Conservation (phyloP, 2,113 vertebrate species). For the Nestor notabilis region DNA sequence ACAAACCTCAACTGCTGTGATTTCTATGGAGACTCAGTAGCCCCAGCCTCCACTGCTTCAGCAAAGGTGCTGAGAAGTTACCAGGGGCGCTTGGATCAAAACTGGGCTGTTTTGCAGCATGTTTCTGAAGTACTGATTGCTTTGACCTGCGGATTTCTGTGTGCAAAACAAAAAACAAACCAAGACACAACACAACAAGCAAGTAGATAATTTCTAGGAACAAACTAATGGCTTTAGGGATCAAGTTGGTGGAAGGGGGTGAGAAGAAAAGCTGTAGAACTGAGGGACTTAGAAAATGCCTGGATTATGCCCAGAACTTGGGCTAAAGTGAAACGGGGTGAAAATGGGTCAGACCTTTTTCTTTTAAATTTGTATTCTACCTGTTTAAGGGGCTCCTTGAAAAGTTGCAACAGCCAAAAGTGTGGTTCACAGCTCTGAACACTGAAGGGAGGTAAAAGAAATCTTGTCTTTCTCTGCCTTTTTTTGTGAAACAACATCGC, state of each 20-base stretch:
- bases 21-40: background rate
- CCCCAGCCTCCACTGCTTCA: background rate
- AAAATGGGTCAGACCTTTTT: constrained; percentile 4
- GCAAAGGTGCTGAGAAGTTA: background rate
- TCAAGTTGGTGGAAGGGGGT: background rate
- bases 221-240: background rate
- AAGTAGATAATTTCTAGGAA: constrained; percentile 33
- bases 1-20: background rate
- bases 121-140: background rate
- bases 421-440: background rate
- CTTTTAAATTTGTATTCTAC: constrained; percentile 11
- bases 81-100: background rate
- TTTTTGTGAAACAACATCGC: background rate
- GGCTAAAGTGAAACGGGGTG: background rate
- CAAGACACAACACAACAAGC: background rate
- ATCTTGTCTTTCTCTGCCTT: background rate
- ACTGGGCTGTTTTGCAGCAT: background rate
- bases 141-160: background rate
- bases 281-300: background rate
- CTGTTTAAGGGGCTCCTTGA: background rate
- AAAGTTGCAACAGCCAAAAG: background rate
- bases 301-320: background rate
- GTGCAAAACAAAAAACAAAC: background rate
- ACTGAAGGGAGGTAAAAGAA: background rate
- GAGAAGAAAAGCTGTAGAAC: background rate